A percentile compares a stretch with the other conserved stretches of the same genome.
phyloP scores from a whole-genome alignment of 2,113 vertebrate species.

The Aix galericulata region DNA sequence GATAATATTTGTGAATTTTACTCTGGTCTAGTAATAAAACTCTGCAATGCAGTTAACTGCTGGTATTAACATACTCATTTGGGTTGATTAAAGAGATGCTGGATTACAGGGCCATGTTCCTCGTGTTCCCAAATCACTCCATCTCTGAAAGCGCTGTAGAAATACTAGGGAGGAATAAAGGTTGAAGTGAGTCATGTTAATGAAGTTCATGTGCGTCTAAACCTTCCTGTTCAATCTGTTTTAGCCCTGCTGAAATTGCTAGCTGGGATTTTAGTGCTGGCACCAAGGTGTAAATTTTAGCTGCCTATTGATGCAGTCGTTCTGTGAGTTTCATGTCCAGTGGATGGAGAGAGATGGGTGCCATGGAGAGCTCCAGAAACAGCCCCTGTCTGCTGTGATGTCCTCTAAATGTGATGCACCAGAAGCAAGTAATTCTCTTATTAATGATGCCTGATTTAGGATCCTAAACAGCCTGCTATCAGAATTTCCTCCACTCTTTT shows the following conservation, averaged over 20 bases:
- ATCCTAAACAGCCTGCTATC: background rate
- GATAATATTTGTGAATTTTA: too few species aligned
- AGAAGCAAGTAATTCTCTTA: background rate
- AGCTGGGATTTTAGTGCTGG: background rate
- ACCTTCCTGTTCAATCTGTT: background rate
- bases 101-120: background rate
- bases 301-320: background rate
- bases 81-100: background rate
- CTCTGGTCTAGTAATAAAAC: too few species aligned
- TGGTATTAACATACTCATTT: too few species aligned
- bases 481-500: background rate
- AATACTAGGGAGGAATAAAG: background rate
- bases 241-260: background rate
- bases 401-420: background rate
- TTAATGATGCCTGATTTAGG: background rate
- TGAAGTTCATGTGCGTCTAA: background rate
- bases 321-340: background rate
- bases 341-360: too few species aligned
- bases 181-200: background rate
- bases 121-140: background rate
- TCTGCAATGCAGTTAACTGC: too few species aligned
- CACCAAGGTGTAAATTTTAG: background rate
- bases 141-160: background rate
- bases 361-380: background rate
- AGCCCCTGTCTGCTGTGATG: too few species aligned